Evolutionary conservation across 2,888 invertebrate species (phyloP).

Genomic region (Sinotaia quadrata): DNA sequence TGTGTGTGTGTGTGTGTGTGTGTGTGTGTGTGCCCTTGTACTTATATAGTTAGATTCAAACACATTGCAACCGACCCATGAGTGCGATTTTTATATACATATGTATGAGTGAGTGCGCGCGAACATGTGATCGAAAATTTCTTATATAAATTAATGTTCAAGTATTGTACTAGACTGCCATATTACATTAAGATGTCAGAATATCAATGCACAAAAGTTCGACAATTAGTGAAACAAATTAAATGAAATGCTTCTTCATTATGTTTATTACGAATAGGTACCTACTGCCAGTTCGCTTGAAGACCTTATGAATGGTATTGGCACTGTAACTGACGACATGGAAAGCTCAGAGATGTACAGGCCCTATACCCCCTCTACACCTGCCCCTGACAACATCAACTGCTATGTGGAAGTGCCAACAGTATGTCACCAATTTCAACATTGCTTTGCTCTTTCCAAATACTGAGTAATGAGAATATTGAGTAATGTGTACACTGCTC

Average conservation of each 20-base stretch:
- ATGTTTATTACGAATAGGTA: too few relatives aligned
- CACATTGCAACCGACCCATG: neutral
- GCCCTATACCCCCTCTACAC: constrained; percentile 26
- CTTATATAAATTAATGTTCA: neutral
- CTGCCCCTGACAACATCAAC: constrained; percentile 30
- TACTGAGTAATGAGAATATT: neutral
- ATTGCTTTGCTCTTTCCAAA: neutral
- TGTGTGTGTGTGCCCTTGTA: neutral
- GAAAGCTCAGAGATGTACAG: neutral
- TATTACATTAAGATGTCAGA: neutral
- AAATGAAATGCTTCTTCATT: too few relatives aligned
- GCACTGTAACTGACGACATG: neutral
- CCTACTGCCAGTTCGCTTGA: neutral
- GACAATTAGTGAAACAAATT: too few relatives aligned
- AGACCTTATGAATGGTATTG: neutral
- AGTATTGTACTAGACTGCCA: neutral
- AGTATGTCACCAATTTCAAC: constrained; percentile 19
- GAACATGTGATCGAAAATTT: neutral
- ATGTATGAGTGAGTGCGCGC: constrained; percentile 7
- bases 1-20: neutral
- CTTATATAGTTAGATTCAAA: neutral
- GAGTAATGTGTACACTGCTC: neutral
- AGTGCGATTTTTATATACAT: too few relatives aligned
- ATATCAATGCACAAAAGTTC: too few relatives aligned
- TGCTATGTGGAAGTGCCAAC: constrained; percentile 31